A percentile compares a stretch with the other conserved stretches of the same genome.
Evolutionary conservation across 2,888 invertebrate species (phyloP).

Genomic region (Leptopilina myrica): DNA sequence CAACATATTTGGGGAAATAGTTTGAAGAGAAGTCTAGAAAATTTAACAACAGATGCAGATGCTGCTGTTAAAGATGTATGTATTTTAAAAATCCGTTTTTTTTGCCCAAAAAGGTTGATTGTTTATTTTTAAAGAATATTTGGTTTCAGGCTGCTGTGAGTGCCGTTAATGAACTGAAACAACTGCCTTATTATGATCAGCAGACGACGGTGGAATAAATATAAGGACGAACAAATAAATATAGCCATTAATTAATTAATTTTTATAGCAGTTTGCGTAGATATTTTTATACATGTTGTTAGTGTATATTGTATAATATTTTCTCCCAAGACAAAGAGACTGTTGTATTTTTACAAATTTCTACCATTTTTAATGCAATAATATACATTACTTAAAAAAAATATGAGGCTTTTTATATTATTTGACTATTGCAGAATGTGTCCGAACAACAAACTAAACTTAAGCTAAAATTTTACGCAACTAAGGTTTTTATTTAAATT

Average conservation of each 20-base stretch:
- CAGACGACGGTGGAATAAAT: conserved; percentile 34
- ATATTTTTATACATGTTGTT: neutral
- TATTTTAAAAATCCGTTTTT: conserved; percentile 44
- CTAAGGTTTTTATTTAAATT: too few relatives aligned
- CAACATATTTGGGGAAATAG: conserved; percentile 81
- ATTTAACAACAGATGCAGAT: conserved; percentile 81
- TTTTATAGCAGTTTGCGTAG: neutral
- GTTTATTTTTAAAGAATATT: conserved; percentile 3
- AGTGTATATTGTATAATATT: neutral
- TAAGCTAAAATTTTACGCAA: too few relatives aligned
- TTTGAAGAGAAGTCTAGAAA: conserved; percentile 81
- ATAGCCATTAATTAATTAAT: neutral
- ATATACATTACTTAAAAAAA: too few relatives aligned
- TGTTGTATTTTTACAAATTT: neutral
- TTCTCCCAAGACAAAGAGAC: neutral
- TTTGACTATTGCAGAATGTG: too few relatives aligned
- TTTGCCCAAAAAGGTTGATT: neutral
- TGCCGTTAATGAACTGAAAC: conserved; percentile 53
- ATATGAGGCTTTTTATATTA: too few relatives aligned
- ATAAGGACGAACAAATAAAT: neutral
- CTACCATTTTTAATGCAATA: neutral
- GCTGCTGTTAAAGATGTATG: conserved; percentile 80
- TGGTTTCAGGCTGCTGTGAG: conserved; percentile 55
- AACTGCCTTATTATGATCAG: conserved; percentile 58
- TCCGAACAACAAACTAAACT: too few relatives aligned